Evolutionary conservation across 2,113 vertebrate genomes (phyloP).

Genomic region (Numenius arquata): DNA sequence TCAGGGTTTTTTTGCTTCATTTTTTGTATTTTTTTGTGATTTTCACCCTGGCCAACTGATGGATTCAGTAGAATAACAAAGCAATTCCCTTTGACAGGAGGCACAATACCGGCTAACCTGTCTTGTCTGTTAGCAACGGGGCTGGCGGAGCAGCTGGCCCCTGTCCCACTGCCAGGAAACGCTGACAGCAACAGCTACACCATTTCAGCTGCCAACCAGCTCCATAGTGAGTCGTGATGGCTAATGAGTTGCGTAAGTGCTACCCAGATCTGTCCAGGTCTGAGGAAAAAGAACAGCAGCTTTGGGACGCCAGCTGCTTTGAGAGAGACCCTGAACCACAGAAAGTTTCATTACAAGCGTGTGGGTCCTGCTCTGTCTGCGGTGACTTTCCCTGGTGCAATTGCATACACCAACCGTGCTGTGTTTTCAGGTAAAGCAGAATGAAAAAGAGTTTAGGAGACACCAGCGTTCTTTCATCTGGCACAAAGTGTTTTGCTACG

Average conservation of each 20-base stretch:
- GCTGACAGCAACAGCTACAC: constrained; percentile 49
- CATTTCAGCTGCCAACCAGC: constrained; percentile 13
- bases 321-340: not conserved
- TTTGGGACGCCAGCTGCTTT: not conserved
- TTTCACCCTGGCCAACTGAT: not conserved
- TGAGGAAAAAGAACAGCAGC: not conserved
- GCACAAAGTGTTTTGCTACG: not conserved
- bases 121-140: constrained; percentile 9
- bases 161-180: constrained; percentile 29
- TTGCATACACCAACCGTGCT: not conserved
- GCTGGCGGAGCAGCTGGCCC: constrained; percentile 57
- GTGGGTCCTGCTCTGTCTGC: rapidly evolving
- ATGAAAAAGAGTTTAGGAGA: not conserved
- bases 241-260: constrained; percentile 32
- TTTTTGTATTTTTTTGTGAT: not conserved
- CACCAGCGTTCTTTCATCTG: not conserved
- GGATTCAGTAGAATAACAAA: not conserved
- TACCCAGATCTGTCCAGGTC: not conserved
- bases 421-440: not conserved
- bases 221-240: not conserved
- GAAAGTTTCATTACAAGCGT: not conserved
- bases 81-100: constrained; percentile 9
- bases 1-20: not conserved
- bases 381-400: not conserved
- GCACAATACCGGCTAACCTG: not conserved